Base-by-base conservation (phyloP, 2,888 invertebrate genomes). In the Lithosia quadra region DNA sequence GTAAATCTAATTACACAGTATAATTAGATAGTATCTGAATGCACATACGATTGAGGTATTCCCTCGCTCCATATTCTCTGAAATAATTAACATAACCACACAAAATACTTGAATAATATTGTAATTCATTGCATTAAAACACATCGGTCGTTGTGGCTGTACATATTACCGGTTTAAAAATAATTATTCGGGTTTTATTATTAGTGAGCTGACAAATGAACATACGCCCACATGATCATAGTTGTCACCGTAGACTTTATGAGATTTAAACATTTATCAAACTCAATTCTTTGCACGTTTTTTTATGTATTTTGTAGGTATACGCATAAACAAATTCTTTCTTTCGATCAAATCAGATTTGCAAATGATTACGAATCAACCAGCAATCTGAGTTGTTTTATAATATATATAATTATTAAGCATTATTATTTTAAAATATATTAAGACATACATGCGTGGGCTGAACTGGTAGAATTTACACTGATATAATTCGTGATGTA, bases 21-120 rank as follows among this genome's bases (percentile, higher is more conserved):
- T 65, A 69, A 66, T 70, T 67, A 67, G 66, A 67, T 43, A 66
- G 67, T 63, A 67, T 67, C 43, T 63, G 55, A 63, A 63, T 34
- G 63, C 56, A 67, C 28, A 68, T 67, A 49, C 43, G 63, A 63
- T 18, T 64, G 33, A 65, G 55, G 63, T 65, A 63, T 59, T 59
- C 63, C 63, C 63, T 59, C 53, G 33, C 24, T 63, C 43, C 55
- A 67, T 56, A 61, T 71, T 61, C 60, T 33, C 39, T 61, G 34
- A 11, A 65, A 61, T 49, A 70, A 80, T 80, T 80, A 75, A 65
- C 80, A 80, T 80, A 77, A 34, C 68, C 74, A 80, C 79, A 74
- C 62, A 71, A 71, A 80, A 77, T 80, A 77, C 74, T 80, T 73
- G 76, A 81, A 79, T 77, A 74, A 71, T 70, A 74, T 77, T 77